Base-by-base conservation (phyloP, 2,113 vertebrate species). In the Alces alces region DNA sequence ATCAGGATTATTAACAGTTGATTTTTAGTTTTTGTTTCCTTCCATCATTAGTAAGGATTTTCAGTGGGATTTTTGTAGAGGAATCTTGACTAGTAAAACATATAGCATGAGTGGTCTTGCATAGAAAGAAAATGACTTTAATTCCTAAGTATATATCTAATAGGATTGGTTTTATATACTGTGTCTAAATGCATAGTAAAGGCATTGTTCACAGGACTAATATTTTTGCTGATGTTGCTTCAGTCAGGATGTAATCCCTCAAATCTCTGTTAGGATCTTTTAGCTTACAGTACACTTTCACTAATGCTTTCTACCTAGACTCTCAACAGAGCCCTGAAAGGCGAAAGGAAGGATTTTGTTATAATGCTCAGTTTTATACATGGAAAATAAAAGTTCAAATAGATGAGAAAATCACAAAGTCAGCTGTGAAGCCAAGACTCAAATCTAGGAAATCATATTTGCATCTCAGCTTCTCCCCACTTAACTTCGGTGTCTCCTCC, bases 11-110 rank as follows among this genome's bases (percentile, higher is more conserved):
- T 95, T 97, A 98, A 96, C 19, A 97, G 19, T 2, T 96, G 87
- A 97, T 98, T 98, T 96, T 76, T 96, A 97, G 97, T 97, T 98
- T 57, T 83, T 91, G 33, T 91, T 64, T 89, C 73, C 30, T 80
- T 27, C 43, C 12, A 50, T 95, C 91, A 89, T 96, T 98, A 98
- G 90, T 91, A 94, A 70, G 8, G n/a, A 90, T 98, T 98, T 98
- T 43, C 19, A 89, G 23, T 78, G 96, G 33, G 30, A 15, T 33
- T 98, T 98, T 21, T 79, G 30, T 97, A 97, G 27, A 86, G 78
- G n/a, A 96, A 78, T 95, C 27, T 90, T 96, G 30, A 82, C 89
- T 84, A 1, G 2, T 50, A 85, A 98, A 95, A 4, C 97, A 50
- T 52, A 58, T 61, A 85, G 36, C 2, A 94, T 76, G 12, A 76